These are phyloP conservation scores for Euphysa ruthae DNA, from an alignment of 30 jellyfish, hydroid and myxozoan species.

Conservation along the genomic window DNA sequence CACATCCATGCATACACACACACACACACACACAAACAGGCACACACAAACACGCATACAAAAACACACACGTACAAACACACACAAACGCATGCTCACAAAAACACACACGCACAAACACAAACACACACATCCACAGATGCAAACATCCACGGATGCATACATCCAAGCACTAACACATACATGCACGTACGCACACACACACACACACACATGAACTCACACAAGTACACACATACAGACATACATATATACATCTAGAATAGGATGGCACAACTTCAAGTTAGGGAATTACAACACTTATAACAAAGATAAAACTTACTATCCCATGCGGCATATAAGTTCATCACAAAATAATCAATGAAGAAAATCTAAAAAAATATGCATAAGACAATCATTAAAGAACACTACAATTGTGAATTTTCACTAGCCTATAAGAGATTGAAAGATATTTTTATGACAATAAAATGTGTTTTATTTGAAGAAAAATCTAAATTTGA, in stretches of 20 bases:
- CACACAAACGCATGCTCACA: conserved; percentile 6
- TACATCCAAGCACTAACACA: neutral
- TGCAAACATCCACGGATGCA: neutral
- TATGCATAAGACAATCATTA: neutral
- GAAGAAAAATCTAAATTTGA: no score
- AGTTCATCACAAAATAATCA: conserved; percentile 85
- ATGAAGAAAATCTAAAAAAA: conserved; percentile 62
- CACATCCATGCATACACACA: neutral
- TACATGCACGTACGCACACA: neutral
- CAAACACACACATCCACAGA: conserved; percentile 2
- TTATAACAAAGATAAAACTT: no score
- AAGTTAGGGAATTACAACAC: neutral
- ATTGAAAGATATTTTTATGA: no score
- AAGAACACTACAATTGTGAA: no score
- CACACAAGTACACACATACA: neutral
- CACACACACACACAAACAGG: neutral
- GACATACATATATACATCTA: neutral
- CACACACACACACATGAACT: neutral
- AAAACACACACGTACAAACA: neutral
- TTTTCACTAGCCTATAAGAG: no score
- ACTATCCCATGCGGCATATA: conserved; percentile 96
- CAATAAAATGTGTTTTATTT: no score
- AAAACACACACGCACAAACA: neutral
- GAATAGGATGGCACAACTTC: neutral
- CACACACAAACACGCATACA: neutral